phyloP scores from a whole-genome alignment of 1,140 invertebrate genomes.

The Drosophila pallidifrons region DNA sequence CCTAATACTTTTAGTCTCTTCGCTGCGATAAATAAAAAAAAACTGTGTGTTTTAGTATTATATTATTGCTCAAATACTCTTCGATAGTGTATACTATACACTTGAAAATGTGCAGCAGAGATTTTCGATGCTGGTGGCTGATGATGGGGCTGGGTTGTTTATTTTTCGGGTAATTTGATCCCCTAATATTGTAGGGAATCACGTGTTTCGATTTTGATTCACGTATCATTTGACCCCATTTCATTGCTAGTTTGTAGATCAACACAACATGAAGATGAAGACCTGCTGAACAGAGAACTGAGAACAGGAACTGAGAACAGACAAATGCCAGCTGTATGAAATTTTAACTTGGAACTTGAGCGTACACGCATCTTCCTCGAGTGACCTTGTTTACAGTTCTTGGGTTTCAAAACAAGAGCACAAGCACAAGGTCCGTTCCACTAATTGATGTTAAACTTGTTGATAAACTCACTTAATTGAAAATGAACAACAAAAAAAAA shows the following conservation, averaged over 20 bases:
- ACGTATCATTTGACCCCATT: slow-evolving; percentile 77
- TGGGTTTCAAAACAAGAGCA: slow-evolving; percentile 69
- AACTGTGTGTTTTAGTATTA: background rate
- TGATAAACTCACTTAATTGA: slow-evolving; percentile 66
- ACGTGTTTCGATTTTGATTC: slow-evolving; percentile 68
- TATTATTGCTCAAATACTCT: background rate
- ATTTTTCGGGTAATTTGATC: slow-evolving; percentile 61
- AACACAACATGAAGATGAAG: background rate
- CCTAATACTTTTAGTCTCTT: too few species aligned
- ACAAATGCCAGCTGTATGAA: slow-evolving; percentile 39
- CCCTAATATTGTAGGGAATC: slow-evolving; percentile 70
- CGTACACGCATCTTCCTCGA: slow-evolving; percentile 26
- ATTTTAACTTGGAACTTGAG: slow-evolving; percentile 51
- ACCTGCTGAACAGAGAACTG: background rate
- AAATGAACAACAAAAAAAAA: slow-evolving; percentile 36
- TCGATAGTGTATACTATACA: slow-evolving; percentile 2
- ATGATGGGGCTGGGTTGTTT: slow-evolving; percentile 1
- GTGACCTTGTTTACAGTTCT: slow-evolving; percentile 72
- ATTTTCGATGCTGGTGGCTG: slow-evolving; percentile 30
- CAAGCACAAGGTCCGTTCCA: slow-evolving; percentile 7
- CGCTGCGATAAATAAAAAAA: too few species aligned
- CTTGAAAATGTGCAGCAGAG: slow-evolving; percentile 10
- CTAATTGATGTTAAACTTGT: slow-evolving; percentile 73
- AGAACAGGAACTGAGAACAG: slow-evolving; percentile 16
- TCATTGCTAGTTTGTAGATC: slow-evolving; percentile 16